Conservation (phyloP, 2,797 vertebrate genomes). For the Semotilus atromaculatus region DNA sequence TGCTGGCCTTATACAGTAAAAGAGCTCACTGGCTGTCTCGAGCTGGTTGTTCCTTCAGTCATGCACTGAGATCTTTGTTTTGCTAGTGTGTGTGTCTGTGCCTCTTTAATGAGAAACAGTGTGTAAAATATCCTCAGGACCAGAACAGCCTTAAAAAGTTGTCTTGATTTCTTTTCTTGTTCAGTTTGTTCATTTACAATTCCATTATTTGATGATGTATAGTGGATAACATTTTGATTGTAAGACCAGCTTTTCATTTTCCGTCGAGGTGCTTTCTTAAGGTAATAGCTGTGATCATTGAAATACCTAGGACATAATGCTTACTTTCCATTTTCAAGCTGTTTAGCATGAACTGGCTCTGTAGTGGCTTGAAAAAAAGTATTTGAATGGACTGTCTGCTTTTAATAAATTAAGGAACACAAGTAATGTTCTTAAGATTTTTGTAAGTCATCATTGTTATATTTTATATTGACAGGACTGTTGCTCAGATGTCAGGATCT, state of each 20-base stretch:
- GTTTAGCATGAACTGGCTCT: slow-evolving; percentile 72
- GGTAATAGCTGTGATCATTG: slow-evolving; percentile 64
- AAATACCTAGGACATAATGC: slow-evolving; percentile 67
- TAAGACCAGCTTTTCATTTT: slow-evolving; percentile 60
- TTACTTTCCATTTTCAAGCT: slow-evolving; percentile 63
- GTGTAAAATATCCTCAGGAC: slow-evolving; percentile 82
- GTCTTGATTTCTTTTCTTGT: slow-evolving; percentile 58
- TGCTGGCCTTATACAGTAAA: slow-evolving; percentile 48
- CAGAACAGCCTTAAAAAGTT: slow-evolving; percentile 82
- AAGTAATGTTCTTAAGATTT: slow-evolving; percentile 24
- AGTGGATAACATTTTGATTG: slow-evolving; percentile 38
- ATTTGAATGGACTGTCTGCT: slow-evolving; percentile 74
- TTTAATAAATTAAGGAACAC: slow-evolving; percentile 77
- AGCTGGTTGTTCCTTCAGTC: slow-evolving; percentile 29
- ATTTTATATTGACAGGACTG: no score
- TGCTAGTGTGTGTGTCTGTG: slow-evolving; percentile 31
- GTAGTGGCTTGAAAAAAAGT: slow-evolving; percentile 67
- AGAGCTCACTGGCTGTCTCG: slow-evolving; percentile 28
- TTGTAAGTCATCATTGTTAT: background rate
- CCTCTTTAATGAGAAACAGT: slow-evolving; percentile 61
- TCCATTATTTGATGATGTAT: slow-evolving; percentile 26
- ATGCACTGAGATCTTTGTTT: slow-evolving; percentile 30
- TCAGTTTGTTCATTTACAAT: slow-evolving; percentile 15
- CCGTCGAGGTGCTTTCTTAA: slow-evolving; percentile 65
- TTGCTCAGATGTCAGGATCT: no score